Evolutionary conservation across 2,797 vertebrate genomes (phyloP).

Genomic region (Allobates femoralis): DNA sequence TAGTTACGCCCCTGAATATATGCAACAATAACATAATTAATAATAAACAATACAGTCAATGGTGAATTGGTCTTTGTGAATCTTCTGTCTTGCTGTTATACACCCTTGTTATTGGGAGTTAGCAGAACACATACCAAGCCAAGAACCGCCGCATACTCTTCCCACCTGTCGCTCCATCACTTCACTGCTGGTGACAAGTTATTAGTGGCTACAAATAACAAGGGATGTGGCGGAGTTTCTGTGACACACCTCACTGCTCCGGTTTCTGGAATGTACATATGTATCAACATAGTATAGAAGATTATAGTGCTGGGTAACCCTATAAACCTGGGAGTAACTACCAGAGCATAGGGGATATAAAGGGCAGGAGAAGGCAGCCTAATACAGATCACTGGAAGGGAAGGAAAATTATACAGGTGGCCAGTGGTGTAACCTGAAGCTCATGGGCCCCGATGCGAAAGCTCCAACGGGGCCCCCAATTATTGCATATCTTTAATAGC

Average conservation of each 20-base stretch:
- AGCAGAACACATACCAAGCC: neutral
- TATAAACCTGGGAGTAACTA: neutral
- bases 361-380: no score
- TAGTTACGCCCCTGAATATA: no score
- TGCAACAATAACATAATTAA: no score
- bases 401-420: no score
- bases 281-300: neutral
- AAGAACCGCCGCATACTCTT: neutral
- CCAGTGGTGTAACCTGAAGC: no score
- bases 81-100: neutral
- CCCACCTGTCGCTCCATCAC: neutral
- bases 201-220: neutral
- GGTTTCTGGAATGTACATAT: slow-evolving; percentile 41
- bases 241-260: slow-evolving; percentile 37
- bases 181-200: slow-evolving; percentile 1
- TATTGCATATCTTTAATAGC: no score
- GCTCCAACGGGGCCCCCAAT: no score
- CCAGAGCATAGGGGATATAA: neutral
- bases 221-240: slow-evolving; percentile 45
- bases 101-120: neutral
- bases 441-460: no score
- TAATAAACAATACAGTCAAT: no score
- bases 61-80: no score
- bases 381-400: no score
- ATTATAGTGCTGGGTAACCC: neutral